Conservation (phyloP, 2,888 invertebrate species). For the Trichopoda pennipes region DNA sequence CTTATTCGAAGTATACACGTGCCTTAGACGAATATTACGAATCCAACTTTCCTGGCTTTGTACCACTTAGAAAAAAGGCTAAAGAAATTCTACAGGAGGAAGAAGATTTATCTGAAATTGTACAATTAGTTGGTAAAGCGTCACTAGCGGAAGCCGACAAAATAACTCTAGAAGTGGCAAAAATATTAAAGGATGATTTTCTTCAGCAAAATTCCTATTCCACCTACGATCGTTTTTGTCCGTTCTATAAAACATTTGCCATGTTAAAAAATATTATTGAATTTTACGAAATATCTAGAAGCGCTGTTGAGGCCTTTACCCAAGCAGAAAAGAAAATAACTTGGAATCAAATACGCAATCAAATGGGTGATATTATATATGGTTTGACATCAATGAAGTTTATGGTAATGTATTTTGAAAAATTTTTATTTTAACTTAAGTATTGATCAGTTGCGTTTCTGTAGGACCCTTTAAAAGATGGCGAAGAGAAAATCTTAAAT, state of each 20-base stretch:
- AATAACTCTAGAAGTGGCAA: slow-evolving; percentile 98
- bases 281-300: slow-evolving; percentile 98
- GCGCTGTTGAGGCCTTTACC: slow-evolving; percentile 94
- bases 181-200: slow-evolving; percentile 98
- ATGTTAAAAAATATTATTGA: slow-evolving; percentile 99
- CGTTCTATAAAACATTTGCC: slow-evolving; percentile 99
- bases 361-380: slow-evolving; percentile 96
- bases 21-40: slow-evolving; percentile 99
- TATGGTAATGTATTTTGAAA: slow-evolving; percentile 86
- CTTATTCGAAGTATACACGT: slow-evolving; percentile 98
- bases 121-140: slow-evolving; percentile 99
- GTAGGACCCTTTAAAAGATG: slow-evolving; percentile 98
- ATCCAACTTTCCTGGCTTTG: slow-evolving; percentile 97
- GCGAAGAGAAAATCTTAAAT: slow-evolving; percentile 96
- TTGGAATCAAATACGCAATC: slow-evolving; percentile 97
- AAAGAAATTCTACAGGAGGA: slow-evolving; percentile 98
- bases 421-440: background rate
- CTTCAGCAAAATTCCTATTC: slow-evolving; percentile 99
- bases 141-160: slow-evolving; percentile 99
- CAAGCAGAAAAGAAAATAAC: slow-evolving; percentile 98
- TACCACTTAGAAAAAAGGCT: slow-evolving; percentile 94
- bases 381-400: slow-evolving; percentile 99
- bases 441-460: slow-evolving; percentile 68
- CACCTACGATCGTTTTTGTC: slow-evolving; percentile 97
- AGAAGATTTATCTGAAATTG: slow-evolving; percentile 99